Base-by-base conservation (phyloP, 2,888 invertebrate genomes). In the Alviniconcha strummeri region DNA sequence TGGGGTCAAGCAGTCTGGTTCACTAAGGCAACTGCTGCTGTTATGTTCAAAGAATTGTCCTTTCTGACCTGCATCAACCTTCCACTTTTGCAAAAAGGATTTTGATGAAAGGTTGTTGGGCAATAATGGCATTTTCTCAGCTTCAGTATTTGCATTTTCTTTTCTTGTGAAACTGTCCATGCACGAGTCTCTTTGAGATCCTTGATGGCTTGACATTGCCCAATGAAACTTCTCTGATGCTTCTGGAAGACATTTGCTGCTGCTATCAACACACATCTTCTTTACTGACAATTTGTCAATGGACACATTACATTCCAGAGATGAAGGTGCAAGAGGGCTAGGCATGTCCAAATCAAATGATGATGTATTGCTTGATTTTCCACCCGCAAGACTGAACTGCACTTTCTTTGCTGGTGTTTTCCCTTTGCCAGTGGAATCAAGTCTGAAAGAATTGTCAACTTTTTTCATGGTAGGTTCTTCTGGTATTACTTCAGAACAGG, bases 261-360 rank as follows among this genome's bases (percentile, higher is more conserved):
- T 36, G 36, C 36, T 36, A 36, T 36, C 36, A 36, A 36, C 36
- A 36, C 36, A 36, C 64, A 52, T 78, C 57, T 54, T 57, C 76
- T 36, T 77, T n/a, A 86, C 17, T 83, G 64, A 55, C 71, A 72
- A 11, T 52, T 36, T 71, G 55, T 52, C 60, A 5, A 19, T 60
- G 5, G 80, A 84, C 1, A 80, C 81, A 13, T 36, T 36, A 0
- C 36, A 36, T 36, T 13, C 60, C 60, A 60, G 13, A 60, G 60
- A 13, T 60, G 88, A 87, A 9, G 83, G 86, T 74, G 88, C 88
- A 76, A 90, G 79, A 15, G 90, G 91, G 87, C 91, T 91, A 11
- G 92, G 92, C 82, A 89, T 82, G 79, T 92, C 92, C 69, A 92
- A 87, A 69, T 90, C 90, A 89, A 92, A 92, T n/a, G 91, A 91